phyloP scores from a whole-genome alignment of 2,888 invertebrate genomes.

The Meloe dianella region DNA sequence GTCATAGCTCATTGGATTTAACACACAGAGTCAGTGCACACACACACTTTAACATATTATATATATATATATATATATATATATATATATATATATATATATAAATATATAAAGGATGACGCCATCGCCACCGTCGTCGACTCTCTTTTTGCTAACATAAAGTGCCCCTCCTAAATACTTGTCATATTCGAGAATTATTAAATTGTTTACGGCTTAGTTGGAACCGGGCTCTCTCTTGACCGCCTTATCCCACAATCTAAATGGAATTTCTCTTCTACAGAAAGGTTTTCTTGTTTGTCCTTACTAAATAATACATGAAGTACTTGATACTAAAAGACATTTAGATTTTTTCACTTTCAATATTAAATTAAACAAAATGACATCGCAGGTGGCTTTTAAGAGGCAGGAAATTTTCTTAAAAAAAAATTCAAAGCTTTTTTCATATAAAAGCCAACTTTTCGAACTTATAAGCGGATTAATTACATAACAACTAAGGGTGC shows the following conservation, averaged over 20 bases:
- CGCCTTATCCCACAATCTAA: constrained; percentile 5
- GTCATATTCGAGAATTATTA: constrained; percentile 19
- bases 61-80: no score
- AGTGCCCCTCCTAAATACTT: constrained; percentile 19
- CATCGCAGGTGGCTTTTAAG: background rate
- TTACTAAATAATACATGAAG: background rate
- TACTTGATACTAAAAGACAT: background rate
- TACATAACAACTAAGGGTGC: constrained; percentile 51
- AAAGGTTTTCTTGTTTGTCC: background rate
- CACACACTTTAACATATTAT: constrained; percentile 5
- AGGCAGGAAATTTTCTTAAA: background rate
- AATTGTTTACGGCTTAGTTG: constrained; percentile 19
- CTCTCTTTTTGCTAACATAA: constrained; percentile 22
- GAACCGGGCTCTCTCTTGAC: background rate
- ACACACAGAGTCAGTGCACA: constrained; percentile 5
- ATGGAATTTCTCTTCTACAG: background rate
- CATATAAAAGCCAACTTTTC: constrained; percentile 43
- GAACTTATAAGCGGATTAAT: constrained; percentile 52
- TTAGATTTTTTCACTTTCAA: background rate
- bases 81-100: no score
- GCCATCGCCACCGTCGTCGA: constrained; percentile 9
- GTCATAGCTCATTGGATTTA: constrained; percentile 27
- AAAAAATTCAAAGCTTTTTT: background rate
- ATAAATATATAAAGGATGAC: background rate
- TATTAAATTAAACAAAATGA: background rate